Base-by-base conservation (phyloP, 1,140 invertebrate species). In the Cherax destructor region DNA sequence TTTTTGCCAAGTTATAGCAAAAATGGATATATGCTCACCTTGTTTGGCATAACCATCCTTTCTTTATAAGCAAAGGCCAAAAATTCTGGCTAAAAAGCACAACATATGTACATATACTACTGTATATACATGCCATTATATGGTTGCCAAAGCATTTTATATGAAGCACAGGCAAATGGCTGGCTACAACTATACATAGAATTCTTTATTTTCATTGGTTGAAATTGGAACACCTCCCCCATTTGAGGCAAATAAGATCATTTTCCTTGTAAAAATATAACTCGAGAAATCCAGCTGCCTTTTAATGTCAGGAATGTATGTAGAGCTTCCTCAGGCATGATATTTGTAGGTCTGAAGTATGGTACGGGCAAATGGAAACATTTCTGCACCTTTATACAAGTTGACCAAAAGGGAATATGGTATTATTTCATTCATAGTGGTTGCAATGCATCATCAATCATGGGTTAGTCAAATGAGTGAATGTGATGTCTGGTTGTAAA, bases 401-500 rank as follows among this genome's bases (percentile, higher is more conserved):
- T 74, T 74, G 69, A n/a, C 69, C 9, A 30, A 21, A 21, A 74
- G 11, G 21, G 1, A 30, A 74, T 11, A 74, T 30, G 7, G 16
- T 7, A 30, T 72, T 72, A 7, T 30, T 9, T 30, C 0, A 24
- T 30, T 74, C 5, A 18, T 69, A 11, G 21, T 21, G 16, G 69
- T n/a, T 21, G 24, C 69, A 74, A 21, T 69, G 21, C 65, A 69
- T 69, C 16, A 30, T 74, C 21, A 3, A 74, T 74, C 21, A 74
- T 41, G 16, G 69, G 24, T 7, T 7, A 74, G 69, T 10, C 69
- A 74, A 74, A 74, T 30, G 61, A 49, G 79, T 80, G 59, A 61
- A 65, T 88, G 13, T 47, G 52, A 49, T 88, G 86, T 80, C 69
- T 79, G 86, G 59, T 47, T 88, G 86, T 88, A 88, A 24, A 88